phyloP scores from a whole-genome alignment of 2,797 vertebrate species.

The Ciconia nigra region DNA sequence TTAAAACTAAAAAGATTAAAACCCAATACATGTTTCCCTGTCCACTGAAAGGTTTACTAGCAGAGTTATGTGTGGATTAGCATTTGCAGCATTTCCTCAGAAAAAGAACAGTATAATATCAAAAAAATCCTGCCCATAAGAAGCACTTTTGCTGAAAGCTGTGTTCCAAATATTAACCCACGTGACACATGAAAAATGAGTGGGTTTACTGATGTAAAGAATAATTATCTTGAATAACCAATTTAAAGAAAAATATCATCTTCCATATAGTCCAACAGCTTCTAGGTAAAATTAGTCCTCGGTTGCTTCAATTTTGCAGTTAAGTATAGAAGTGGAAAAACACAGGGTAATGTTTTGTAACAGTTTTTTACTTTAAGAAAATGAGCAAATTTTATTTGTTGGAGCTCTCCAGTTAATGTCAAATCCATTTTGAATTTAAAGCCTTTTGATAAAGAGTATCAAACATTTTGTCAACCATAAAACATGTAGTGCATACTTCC shows the following conservation, averaged over 20 bases:
- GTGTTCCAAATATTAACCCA: neutral
- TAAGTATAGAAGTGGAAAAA: neutral
- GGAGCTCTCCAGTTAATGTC: neutral
- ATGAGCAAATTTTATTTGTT: neutral
- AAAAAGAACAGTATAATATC: neutral
- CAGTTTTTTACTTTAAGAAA: neutral
- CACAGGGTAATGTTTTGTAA: neutral
- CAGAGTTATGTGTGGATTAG: neutral
- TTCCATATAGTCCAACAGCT: neutral
- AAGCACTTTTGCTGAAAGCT: neutral
- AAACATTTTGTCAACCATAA: neutral
- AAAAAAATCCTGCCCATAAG: neutral
- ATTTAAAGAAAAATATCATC: neutral
- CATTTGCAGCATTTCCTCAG: neutral
- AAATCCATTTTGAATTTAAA: neutral
- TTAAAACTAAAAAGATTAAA: neutral
- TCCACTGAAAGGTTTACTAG: neutral
- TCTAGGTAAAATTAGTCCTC: neutral
- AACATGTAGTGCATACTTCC: neutral
- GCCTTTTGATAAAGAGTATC: neutral
- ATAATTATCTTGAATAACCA: neutral
- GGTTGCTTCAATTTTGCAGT: neutral
- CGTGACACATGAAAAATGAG: neutral
- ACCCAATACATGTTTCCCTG: neutral
- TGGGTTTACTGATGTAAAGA: neutral